phyloP scores from a whole-genome alignment of 2,888 invertebrate species.

The Drosophila gaucha region DNA sequence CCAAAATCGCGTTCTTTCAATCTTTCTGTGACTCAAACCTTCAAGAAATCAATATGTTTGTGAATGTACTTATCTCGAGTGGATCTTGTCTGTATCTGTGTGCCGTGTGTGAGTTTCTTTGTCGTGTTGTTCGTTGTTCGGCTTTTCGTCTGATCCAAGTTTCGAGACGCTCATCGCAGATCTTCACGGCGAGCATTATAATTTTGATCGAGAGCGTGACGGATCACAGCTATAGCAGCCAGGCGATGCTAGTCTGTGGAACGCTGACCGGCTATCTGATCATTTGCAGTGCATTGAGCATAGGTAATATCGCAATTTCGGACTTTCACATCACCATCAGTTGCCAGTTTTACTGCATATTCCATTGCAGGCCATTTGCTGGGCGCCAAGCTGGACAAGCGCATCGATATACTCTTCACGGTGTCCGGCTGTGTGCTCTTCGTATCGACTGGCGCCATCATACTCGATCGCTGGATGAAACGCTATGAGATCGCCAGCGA shows the following conservation, averaged over 20 bases:
- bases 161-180: constrained; percentile 53
- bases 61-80: constrained; percentile 11
- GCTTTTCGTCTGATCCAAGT: constrained; percentile 32
- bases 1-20: not conserved
- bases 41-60: not conserved
- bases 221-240: constrained; percentile 73
- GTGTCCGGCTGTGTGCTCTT: constrained; percentile 72
- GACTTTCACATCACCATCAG: not conserved
- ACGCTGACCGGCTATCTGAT: constrained; percentile 78
- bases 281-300: constrained; percentile 68
- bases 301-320: constrained; percentile 65
- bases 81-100: constrained; percentile 9
- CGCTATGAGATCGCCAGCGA: constrained; percentile 48
- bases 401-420: constrained; percentile 74
- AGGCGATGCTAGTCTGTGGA: constrained; percentile 80
- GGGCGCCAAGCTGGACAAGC: constrained; percentile 72
- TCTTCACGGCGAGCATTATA: constrained; percentile 67
- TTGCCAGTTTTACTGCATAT: constrained; percentile 6
- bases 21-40: not conserved
- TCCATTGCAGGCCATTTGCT: constrained; percentile 68
- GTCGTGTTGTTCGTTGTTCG: constrained; percentile 6
- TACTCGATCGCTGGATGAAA: constrained; percentile 74
- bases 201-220: constrained; percentile 73
- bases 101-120: not conserved
- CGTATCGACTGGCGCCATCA: constrained; percentile 69